Evolutionary conservation across 2,113 vertebrate genomes (phyloP).

Genomic region (Lontra canadensis): DNA sequence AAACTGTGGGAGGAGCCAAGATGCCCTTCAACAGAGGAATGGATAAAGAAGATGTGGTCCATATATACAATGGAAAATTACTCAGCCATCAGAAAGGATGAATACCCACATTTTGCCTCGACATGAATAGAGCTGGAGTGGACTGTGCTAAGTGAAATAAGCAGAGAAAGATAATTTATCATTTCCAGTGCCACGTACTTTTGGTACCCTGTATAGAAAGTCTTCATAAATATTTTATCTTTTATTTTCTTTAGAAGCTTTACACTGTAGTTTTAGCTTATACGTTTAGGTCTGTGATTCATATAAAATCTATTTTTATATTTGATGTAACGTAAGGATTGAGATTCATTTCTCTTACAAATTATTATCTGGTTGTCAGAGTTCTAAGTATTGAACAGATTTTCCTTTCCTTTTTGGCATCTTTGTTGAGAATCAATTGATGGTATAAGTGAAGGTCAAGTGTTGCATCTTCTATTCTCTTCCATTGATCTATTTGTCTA

Average conservation of each 20-base stretch:
- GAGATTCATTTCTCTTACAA: not conserved
- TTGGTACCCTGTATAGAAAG: not conserved
- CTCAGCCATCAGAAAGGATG: no score
- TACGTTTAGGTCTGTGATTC: not conserved
- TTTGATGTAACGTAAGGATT: not conserved
- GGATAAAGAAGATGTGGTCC: no score
- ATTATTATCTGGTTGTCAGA: not conserved
- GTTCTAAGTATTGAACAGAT: not conserved
- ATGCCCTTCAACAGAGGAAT: no score
- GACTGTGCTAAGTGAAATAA: no score
- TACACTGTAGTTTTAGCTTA: not conserved
- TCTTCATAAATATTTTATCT: slow-evolving; percentile 6
- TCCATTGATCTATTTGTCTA: not conserved
- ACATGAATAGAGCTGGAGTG: no score
- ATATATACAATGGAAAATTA: no score
- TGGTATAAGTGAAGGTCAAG: not conserved
- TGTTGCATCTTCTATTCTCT: not conserved
- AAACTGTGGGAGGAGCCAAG: no score
- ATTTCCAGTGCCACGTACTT: not conserved
- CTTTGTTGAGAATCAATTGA: not conserved
- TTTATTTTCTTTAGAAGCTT: not conserved
- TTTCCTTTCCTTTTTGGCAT: not conserved
- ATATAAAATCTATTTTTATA: not conserved
- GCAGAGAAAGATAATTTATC: not conserved
- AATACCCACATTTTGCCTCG: no score